A percentile compares a stretch with the other conserved stretches of the same genome.
Conservation (phyloP, 2,113 vertebrate genomes). For the Gallinago media region DNA sequence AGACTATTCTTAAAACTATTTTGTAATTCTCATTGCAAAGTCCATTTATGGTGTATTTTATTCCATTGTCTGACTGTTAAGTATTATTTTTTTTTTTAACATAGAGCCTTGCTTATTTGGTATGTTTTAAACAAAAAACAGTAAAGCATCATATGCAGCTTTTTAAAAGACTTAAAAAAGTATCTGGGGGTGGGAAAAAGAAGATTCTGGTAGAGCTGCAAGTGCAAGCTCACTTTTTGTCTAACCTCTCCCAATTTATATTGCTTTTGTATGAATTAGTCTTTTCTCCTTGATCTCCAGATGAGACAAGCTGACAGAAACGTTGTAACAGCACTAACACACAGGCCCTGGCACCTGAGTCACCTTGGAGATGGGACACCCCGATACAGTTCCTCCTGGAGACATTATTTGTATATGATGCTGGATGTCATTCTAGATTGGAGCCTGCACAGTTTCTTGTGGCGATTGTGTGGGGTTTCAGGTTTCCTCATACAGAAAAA, state of each 20-base stretch:
- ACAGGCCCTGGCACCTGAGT: conserved; percentile 92
- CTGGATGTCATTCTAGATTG: conserved; percentile 90
- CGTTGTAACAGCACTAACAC: conserved; percentile 91
- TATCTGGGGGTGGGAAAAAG: background rate
- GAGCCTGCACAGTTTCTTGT: conserved; percentile 90
- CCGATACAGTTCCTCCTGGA: conserved; percentile 79
- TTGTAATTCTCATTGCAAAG: background rate
- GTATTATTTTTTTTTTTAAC: background rate
- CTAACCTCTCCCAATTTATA: background rate
- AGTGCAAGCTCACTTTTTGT: background rate
- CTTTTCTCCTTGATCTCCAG: conserved; percentile 70
- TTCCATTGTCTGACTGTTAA: background rate
- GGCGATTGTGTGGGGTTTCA: conserved; percentile 91
- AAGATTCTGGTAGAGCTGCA: background rate
- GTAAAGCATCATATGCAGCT: background rate
- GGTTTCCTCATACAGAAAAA: conserved; percentile 94
- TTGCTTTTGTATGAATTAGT: background rate
- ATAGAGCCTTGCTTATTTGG: background rate
- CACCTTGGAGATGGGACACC: conserved; percentile 84
- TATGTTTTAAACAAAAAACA: background rate
- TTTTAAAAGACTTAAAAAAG: background rate
- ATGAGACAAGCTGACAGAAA: conserved; percentile 91
- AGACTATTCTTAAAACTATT: background rate
- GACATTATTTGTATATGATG: conserved; percentile 77
- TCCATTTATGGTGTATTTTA: background rate